Evolutionary conservation across 2,888 invertebrate genomes (phyloP), one percentile per base, ranked within the genome.

Genomic region (Ornithoptera priamus): DNA sequence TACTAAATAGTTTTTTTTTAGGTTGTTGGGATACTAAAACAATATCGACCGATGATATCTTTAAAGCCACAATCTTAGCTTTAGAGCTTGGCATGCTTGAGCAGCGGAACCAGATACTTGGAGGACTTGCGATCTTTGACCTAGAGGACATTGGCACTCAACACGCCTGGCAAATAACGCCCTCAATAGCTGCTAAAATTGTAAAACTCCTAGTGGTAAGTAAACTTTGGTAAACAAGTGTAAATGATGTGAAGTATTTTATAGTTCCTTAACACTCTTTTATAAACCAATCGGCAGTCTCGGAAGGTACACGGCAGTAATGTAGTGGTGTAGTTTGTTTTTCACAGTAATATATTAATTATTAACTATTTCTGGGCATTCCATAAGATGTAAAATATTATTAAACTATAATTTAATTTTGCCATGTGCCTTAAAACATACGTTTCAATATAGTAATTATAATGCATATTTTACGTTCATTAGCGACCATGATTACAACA

Each of bases 41-140:
- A 56, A 93, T 95, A 53, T 80, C 94, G 0, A 85, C 95, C 0
- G 95, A 95, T 46, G 96, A 97, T 75, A 60, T 76, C 24, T 96
- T 97, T 80, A 95, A 95, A 80, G 95, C 94, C 0, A 95, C 96
- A 0, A 92, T 96, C 62, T 86, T 95, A 67, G 90, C 96, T 0
- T 84, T 97, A 58, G 97, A 97, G 83, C 83, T 96, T 30, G 96
- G 96, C 0, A 93, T 96, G 67, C 80, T 97, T 76, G 97, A 97
- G 80, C 96, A 94, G 8, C 89, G 94, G 12, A 95, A 95, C 0
- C 97, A 97, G 85, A 95, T 97, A 70, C 86, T 96, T 36, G 97
- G 97, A 0, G 97, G 96, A 0, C 92, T 96, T 7, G 96, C 95
- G 12, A 92, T 97, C 69, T 96, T 97, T 75, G 97, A 97, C 83